A percentile compares a stretch with the other conserved stretches of the same genome.
phyloP scores from a whole-genome alignment of 2,888 invertebrate species.

The Agelastica alni region DNA sequence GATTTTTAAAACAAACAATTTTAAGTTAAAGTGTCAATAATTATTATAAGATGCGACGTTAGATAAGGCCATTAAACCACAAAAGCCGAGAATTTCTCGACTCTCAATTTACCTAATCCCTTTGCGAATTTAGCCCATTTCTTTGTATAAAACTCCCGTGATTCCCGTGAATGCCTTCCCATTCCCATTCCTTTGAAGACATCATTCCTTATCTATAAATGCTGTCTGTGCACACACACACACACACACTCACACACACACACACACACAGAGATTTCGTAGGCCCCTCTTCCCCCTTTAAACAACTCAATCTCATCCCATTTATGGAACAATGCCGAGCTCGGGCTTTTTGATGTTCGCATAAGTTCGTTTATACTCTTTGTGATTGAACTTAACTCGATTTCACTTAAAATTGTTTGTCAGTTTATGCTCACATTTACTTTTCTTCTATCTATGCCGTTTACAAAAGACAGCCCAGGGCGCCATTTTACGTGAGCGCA shows the following conservation, averaged over 20 bases:
- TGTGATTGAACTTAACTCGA: slow-evolving; percentile 44
- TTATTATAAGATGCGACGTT: neutral
- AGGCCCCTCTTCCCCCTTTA: neutral
- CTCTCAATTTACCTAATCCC: slow-evolving; percentile 21
- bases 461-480: slow-evolving; percentile 11
- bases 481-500: slow-evolving; percentile 3
- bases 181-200: slow-evolving; percentile 22
- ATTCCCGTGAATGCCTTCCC: slow-evolving; percentile 12
- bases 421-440: slow-evolving; percentile 37
- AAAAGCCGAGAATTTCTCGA: slow-evolving; percentile 1
- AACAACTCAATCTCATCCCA: slow-evolving; percentile 36
- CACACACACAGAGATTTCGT: no score
- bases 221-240: slow-evolving; percentile 18
- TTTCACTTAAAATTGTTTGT: slow-evolving; percentile 38
- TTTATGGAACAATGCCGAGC: slow-evolving; percentile 40
- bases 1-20: no score
- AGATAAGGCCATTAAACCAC: slow-evolving; percentile 3
- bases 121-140: slow-evolving; percentile 11
- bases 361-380: slow-evolving; percentile 43
- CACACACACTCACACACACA: no score
- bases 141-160: slow-evolving; percentile 10
- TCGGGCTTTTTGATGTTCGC: slow-evolving; percentile 49
- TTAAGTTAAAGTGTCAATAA: no score
- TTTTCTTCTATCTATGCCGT: slow-evolving; percentile 6
- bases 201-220: slow-evolving; percentile 24